These are phyloP conservation scores for Diorhabda elongata DNA, from an alignment of 1,140 invertebrate species.

Conservation along the genomic window DNA sequence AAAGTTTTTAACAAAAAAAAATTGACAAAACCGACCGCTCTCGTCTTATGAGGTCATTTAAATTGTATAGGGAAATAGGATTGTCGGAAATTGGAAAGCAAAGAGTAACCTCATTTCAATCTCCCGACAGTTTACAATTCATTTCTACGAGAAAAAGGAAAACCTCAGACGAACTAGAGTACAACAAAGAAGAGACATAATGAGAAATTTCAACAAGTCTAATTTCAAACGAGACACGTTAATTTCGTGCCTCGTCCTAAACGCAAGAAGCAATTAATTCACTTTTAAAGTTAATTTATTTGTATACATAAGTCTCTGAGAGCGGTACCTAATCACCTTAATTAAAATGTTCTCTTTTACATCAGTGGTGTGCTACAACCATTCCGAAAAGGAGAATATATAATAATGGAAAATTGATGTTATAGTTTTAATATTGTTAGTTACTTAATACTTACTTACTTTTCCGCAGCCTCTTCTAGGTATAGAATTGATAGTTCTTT, in stretches of 20 bases:
- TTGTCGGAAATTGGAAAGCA: background rate
- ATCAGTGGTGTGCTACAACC: background rate
- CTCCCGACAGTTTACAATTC: conserved; percentile 4
- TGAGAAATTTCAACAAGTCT: conserved; percentile 42
- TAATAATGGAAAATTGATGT: no score
- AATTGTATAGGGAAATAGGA: background rate
- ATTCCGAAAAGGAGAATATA: background rate
- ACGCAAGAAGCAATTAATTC: conserved; percentile 47
- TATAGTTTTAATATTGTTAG: no score
- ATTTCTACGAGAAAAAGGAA: conserved; percentile 5
- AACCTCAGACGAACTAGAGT: background rate
- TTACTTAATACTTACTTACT: no score
- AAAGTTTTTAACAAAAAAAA: no score
- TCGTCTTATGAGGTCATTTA: background rate
- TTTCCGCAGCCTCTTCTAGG: no score
- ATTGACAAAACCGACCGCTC: no score
- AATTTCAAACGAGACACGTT: conserved; percentile 35
- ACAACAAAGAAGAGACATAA: conserved; percentile 29
- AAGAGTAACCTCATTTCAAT: conserved; percentile 5
- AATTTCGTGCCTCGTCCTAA: conserved; percentile 43
- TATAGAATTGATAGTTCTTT: no score
- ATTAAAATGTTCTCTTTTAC: conserved; percentile 40
- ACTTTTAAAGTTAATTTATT: conserved; percentile 48
- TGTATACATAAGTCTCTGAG: conserved; percentile 41
- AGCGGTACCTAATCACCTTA: conserved; percentile 45